Base-by-base conservation (phyloP, 2,888 invertebrate genomes). In the Chaetoderma sp. region DNA sequence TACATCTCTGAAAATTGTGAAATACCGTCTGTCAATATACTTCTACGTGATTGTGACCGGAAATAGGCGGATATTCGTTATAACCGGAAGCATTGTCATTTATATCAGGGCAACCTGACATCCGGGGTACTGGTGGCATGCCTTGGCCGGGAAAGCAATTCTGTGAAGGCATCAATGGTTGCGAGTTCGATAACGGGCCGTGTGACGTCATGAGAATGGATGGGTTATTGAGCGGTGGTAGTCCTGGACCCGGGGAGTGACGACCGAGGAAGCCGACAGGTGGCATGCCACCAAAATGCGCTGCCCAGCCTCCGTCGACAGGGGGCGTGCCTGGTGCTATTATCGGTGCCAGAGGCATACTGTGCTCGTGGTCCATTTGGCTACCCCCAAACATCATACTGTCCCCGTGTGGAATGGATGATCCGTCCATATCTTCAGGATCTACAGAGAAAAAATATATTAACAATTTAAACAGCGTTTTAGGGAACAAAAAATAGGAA, bases 1-100 rank as follows among this genome's bases (percentile, higher is more conserved):
- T n/a, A n/a, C n/a, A n/a, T n/a, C n/a, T n/a, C n/a, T n/a, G n/a
- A n/a, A n/a, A n/a, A n/a, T n/a, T n/a, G n/a, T n/a, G n/a, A n/a
- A n/a, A n/a, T n/a, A n/a, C 52, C 32, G 30, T 10, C 39, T 33
- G 36, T 68, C 64, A 83, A 65, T 83, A 83, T 27, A 83, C 83
- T 65, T 83, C 83, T 56, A 83, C 83, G 67, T 83, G 83, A 54
- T 75, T 81, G 36, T 79, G 81, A 58, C 75, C 78, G 54, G 80
- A 75, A 49, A 74, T 72, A 45, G 75, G 77, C 23, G 80, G 77
- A 62, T 81, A 83, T 58, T 83, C 81, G 54, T 77, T 71, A 72
- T 77, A 81, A 30, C 76, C 74, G 61, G 75, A 72, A 28, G 73
- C 68, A 63, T 71, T 76, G 49, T 80, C 82, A 57, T 73, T 76